These are phyloP conservation scores for Clarias pachynema DNA, from an alignment of 2,797 vertebrate species.

Conservation along the genomic window DNA sequence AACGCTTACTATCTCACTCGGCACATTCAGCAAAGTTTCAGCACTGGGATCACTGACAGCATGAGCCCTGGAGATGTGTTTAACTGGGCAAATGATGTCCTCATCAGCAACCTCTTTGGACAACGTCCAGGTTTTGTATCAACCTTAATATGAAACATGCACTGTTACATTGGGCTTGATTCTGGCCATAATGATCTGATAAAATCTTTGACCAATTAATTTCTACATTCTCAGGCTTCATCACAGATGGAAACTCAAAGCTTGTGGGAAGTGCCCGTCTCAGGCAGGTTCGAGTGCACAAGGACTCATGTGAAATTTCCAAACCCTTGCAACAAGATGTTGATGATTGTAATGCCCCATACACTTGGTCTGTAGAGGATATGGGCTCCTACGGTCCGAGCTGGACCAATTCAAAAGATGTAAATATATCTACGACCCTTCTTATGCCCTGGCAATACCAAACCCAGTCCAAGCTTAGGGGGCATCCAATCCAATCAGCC, in stretches of 20 bases:
- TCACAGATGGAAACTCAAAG: conserved; percentile 95
- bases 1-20: conserved; percentile 87
- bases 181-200: background rate
- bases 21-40: conserved; percentile 89
- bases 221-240: conserved; percentile 79
- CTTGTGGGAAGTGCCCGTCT: conserved; percentile 88
- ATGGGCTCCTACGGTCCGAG: conserved; percentile 76
- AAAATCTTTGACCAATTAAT: background rate
- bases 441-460: conserved; percentile 83
- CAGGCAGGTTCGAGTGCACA: conserved; percentile 87
- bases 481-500: conserved; percentile 84
- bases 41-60: conserved; percentile 75
- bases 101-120: conserved; percentile 86
- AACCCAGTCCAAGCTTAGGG: conserved; percentile 78
- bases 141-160: background rate
- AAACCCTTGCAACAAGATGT: conserved; percentile 66
- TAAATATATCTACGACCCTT: conserved; percentile 62
- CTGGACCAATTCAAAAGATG: conserved; percentile 73
- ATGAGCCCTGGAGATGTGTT: conserved; percentile 85
- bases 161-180: too few relatives aligned
- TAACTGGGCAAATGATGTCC: conserved; percentile 85
- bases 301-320: conserved; percentile 75
- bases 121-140: conserved; percentile 77
- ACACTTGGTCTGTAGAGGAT: conserved; percentile 89
- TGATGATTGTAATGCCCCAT: conserved; percentile 77